Conservation (phyloP, 2,113 vertebrate species). For the Aldabrachelys gigantea region DNA sequence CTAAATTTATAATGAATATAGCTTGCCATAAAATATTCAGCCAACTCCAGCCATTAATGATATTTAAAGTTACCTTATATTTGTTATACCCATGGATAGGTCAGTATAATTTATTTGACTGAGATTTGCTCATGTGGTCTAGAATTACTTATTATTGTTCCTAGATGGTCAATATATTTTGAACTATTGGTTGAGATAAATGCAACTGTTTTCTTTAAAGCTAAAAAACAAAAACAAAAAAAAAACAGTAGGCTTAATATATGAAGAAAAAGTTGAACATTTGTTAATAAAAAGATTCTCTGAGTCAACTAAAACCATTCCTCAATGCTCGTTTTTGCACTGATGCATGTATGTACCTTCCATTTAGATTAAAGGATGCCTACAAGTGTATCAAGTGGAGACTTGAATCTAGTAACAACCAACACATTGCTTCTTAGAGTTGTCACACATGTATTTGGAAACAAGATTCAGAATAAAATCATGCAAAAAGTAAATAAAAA, state of each 20-base stretch:
- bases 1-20: background rate
- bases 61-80: background rate
- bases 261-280: background rate
- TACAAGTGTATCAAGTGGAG: background rate
- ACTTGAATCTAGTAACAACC: background rate
- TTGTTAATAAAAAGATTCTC: background rate
- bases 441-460: background rate
- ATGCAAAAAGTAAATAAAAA: too few species aligned
- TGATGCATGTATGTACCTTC: background rate
- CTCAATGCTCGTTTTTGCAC: background rate
- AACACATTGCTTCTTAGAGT: background rate
- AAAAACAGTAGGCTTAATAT: background rate
- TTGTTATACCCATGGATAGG: background rate
- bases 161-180: background rate
- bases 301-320: background rate
- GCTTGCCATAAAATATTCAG: background rate
- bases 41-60: background rate
- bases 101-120: background rate
- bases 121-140: background rate
- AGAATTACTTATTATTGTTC: background rate
- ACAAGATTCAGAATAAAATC: too few species aligned
- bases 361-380: background rate
- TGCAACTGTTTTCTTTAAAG: background rate
- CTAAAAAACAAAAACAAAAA: background rate
- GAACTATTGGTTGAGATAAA: background rate